A percentile compares a stretch with the other conserved stretches of the same genome.
phyloP scores from a whole-genome alignment of 1,140 invertebrate genomes.

The Adelges cooleyi region DNA sequence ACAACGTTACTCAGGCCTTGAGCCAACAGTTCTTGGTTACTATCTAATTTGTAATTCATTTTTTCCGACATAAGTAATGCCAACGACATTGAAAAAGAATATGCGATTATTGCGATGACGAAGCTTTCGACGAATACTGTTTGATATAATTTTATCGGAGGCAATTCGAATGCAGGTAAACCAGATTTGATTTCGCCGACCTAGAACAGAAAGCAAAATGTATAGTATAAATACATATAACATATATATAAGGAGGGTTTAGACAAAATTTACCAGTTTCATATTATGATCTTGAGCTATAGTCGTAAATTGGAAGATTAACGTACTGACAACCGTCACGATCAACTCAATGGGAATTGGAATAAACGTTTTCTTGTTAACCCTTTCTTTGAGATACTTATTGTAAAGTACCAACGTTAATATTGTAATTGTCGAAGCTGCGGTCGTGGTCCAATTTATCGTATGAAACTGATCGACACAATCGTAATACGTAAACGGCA shows the following conservation, averaged over 20 bases:
- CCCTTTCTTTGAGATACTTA: constrained; percentile 32
- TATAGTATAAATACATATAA: no score
- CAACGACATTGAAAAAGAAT: constrained; percentile 86
- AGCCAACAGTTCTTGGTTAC: constrained; percentile 79
- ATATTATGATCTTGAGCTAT: constrained; percentile 25
- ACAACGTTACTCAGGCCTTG: constrained; percentile 61
- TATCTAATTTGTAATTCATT: constrained; percentile 71
- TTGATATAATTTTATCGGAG: constrained; percentile 45
- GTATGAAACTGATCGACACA: neutral
- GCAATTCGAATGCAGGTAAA: constrained; percentile 46
- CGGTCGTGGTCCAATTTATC: neutral
- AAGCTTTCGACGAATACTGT: constrained; percentile 50
- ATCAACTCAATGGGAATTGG: constrained; percentile 65
- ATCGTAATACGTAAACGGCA: constrained; percentile 37
- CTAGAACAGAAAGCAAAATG: neutral
- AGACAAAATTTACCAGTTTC: constrained; percentile 27
- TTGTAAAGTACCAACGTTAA: neutral
- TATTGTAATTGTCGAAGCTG: neutral
- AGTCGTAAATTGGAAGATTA: constrained; percentile 44
- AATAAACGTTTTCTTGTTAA: constrained; percentile 50
- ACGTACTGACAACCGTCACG: constrained; percentile 60
- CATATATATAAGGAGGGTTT: no score
- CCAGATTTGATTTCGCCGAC: constrained; percentile 33
- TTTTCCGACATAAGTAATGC: constrained; percentile 81
- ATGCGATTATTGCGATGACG: constrained; percentile 76